Base-by-base conservation (phyloP, 2,888 invertebrate genomes). In the Plusia festucae region DNA sequence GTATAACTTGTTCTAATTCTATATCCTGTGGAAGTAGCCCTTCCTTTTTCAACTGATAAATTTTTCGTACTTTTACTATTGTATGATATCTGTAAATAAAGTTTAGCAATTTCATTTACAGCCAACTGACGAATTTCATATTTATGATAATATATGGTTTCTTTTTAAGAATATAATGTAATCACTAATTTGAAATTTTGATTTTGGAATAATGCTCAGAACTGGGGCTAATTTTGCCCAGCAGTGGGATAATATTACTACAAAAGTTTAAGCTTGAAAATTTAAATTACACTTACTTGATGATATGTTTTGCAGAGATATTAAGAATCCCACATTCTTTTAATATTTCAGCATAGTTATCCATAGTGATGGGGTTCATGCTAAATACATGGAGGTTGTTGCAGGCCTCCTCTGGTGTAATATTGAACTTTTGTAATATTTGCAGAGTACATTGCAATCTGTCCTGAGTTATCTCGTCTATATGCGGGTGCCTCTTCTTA, bases 291-390 rank as follows among this genome's bases (percentile, higher is more conserved):
- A 68, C 80, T 81, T 80, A 93, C 94, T 90, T 91, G 73, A 93
- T 92, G 58, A 94, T 91, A 77, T 93, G 86, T 73, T 92, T 91
- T 4, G 93, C 88, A 18, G 91, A 72, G 24, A 95, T 86, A 49
- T 85, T 83, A 5, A 95, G 77, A 66, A 96, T 96, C 16, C 96
- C 96, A 83, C 96, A 96, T 89, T 97, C 97, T 71, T 90, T 90
- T 15, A 97, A 87, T 53, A 96, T 95, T 81, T 94, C 93, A 68
- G 95, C 95, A 78, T 97, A 96, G 81, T 97, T 96, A 57, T 96
- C 95, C 79, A 97, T 85, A 32, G 95, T 95, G 24, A 95, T 89
- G 1, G 95, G 93, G 78, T 95, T 95, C 85, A 95, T 93, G 60
- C 93, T 94, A n/a, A 97, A 92, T 3, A 97, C 83, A 85, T 95